Conservation (phyloP, 2,113 vertebrate species). For the Sigmodon hispidus region DNA sequence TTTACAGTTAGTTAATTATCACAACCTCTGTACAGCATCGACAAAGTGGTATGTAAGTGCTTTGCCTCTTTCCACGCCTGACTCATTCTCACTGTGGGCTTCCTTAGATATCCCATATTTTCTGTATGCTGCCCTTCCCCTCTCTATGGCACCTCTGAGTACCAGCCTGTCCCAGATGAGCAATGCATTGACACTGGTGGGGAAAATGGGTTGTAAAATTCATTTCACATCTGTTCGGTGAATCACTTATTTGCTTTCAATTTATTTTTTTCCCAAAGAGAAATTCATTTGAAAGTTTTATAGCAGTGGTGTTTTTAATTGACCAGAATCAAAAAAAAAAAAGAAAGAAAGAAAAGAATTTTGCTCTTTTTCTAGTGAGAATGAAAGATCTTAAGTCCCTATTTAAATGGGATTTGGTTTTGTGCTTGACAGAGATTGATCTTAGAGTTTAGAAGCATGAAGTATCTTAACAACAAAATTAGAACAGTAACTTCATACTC, state of each 20-base stretch:
- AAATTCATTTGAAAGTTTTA: slow-evolving; percentile 29
- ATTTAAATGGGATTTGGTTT: slow-evolving; percentile 42
- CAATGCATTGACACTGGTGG: neutral
- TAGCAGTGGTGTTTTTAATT: slow-evolving; percentile 28
- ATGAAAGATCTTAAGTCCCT: neutral
- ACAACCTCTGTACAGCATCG: slow-evolving; percentile 25
- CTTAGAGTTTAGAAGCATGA: slow-evolving; percentile 35
- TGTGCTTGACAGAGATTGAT: slow-evolving; percentile 15
- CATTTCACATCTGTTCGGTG: slow-evolving; percentile 24
- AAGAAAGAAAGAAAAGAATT: neutral
- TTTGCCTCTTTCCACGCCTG: slow-evolving; percentile 37
- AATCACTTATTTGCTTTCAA: neutral
- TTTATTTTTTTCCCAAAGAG: neutral
- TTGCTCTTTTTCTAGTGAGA: neutral
- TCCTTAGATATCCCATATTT: neutral
- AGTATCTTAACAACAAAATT: slow-evolving; percentile 46
- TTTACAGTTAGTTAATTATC: slow-evolving; percentile 47
- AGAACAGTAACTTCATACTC: neutral
- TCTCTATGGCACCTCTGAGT: neutral
- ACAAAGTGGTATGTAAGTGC: slow-evolving; percentile 37
- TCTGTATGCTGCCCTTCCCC: neutral
- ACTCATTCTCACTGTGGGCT: neutral
- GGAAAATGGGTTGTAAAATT: neutral
- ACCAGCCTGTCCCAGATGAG: neutral
- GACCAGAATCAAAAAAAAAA: slow-evolving; percentile 9